Evolutionary conservation across 2,113 vertebrate species (phyloP).

Genomic region (Conger conger): DNA sequence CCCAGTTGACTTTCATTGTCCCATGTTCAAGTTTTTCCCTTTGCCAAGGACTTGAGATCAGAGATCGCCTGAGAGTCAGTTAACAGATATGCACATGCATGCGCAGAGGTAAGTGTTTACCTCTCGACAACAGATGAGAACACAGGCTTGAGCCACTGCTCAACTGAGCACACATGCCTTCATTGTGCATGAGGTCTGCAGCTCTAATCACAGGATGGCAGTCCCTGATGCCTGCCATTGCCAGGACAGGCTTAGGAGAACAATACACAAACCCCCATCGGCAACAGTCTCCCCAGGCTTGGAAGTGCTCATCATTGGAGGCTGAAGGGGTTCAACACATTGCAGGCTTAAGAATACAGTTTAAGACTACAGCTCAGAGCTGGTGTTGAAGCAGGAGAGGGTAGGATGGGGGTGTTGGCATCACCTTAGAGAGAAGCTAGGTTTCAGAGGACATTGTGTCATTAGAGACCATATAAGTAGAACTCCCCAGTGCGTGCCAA

Average conservation of each 20-base stretch:
- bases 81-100: background rate
- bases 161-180: background rate
- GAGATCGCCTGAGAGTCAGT: too few species aligned
- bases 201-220: constrained; percentile 38
- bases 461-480: background rate
- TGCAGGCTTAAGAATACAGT: background rate
- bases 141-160: background rate
- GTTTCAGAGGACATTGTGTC: background rate
- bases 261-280: constrained; percentile 40
- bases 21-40: too few species aligned
- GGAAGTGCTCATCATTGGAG: constrained; percentile 62
- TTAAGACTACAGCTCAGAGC: constrained; percentile 44
- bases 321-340: background rate
- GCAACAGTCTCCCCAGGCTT: constrained; percentile 58
- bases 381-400: constrained; percentile 19
- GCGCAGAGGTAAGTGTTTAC: background rate
- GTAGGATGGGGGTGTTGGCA: background rate
- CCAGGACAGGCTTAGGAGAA: constrained; percentile 47
- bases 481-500: background rate
- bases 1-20: background rate
- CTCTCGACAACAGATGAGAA: background rate
- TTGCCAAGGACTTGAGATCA: too few species aligned
- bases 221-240: constrained; percentile 45
- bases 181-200: background rate
- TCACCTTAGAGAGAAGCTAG: background rate